phyloP scores from a whole-genome alignment of 2,113 vertebrate species.

The Arothron firmamentum region DNA sequence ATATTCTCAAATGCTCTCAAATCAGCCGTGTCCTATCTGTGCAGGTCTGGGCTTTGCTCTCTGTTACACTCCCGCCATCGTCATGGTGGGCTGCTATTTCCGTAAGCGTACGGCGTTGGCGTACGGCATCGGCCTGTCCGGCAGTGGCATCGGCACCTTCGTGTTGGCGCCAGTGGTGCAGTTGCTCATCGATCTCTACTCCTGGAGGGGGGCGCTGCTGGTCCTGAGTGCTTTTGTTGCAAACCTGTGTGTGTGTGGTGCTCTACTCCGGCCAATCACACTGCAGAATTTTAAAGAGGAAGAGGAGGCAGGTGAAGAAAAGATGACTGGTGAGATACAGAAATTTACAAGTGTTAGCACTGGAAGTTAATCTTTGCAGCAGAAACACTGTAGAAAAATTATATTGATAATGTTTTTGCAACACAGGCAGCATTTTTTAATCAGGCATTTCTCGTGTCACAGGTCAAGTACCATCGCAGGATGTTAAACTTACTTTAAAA shows the following conservation, averaged over 20 bases:
- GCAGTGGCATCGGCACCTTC: conserved; percentile 93
- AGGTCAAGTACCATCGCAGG: conserved; percentile 3
- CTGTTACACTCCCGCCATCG: conserved; percentile 89
- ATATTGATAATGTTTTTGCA: too few relatives aligned
- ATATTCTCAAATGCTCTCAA: not conserved
- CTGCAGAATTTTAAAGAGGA: conserved; percentile 60
- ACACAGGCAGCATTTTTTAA: too few relatives aligned
- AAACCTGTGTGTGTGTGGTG: conserved; percentile 93
- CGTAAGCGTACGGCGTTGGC: conserved; percentile 84
- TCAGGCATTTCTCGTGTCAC: too few relatives aligned
- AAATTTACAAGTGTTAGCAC: too few relatives aligned
- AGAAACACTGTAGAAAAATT: too few relatives aligned
- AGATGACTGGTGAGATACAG: not conserved
- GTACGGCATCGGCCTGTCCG: conserved; percentile 92
- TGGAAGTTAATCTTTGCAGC: too few relatives aligned
- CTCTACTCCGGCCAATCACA: conserved; percentile 85
- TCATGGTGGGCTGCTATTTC: conserved; percentile 95
- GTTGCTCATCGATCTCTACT: conserved; percentile 89
- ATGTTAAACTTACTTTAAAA: conserved; percentile 10
- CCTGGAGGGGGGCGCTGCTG: conserved; percentile 90
- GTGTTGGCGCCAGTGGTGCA: conserved; percentile 88
- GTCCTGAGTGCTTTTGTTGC: conserved; percentile 88
- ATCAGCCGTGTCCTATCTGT: not conserved
- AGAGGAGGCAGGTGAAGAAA: not conserved
- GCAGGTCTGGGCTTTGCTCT: conserved; percentile 91